A percentile compares a stretch with the other conserved stretches of the same genome.
These are phyloP conservation scores for Cynopterus sphinx DNA, from an alignment of 2,797 vertebrate genomes.

Conservation along the genomic window DNA sequence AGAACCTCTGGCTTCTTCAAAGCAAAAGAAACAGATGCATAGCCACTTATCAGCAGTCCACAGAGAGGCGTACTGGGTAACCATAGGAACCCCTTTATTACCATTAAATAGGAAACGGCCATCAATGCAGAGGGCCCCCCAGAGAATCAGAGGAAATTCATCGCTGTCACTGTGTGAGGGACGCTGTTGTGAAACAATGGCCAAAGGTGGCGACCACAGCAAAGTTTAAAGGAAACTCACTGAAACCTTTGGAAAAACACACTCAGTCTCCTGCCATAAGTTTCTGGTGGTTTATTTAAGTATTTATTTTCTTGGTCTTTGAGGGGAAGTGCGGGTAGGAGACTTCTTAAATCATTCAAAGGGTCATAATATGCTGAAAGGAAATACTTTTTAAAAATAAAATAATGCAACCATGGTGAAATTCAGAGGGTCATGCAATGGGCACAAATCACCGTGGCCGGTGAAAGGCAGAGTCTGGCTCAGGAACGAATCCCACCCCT, in stretches of 20 bases:
- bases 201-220: neutral
- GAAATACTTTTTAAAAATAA: constrained; percentile 41
- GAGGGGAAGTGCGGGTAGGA: constrained; percentile 4
- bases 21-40: neutral
- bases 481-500: neutral
- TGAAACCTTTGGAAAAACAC: constrained; percentile 46
- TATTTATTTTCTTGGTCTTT: constrained; percentile 55
- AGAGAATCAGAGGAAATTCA: constrained; percentile 51
- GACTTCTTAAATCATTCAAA: constrained; percentile 51
- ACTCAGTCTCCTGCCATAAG: neutral
- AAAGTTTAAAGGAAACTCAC: constrained; percentile 48
- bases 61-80: constrained; percentile 22
- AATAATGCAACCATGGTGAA: neutral
- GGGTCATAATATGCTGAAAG: neutral
- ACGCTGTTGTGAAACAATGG: neutral
- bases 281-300: neutral
- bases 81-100: constrained; percentile 42
- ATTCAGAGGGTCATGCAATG: neutral
- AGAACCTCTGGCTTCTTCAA: neutral
- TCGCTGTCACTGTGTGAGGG: neutral
- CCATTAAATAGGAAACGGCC: constrained; percentile 50
- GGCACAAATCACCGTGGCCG: neutral
- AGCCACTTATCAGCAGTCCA: neutral
- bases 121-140: neutral
- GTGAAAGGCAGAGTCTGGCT: neutral